Evolutionary conservation across 1,140 invertebrate genomes (phyloP).

Genomic region (Oryctes rhinoceros): DNA sequence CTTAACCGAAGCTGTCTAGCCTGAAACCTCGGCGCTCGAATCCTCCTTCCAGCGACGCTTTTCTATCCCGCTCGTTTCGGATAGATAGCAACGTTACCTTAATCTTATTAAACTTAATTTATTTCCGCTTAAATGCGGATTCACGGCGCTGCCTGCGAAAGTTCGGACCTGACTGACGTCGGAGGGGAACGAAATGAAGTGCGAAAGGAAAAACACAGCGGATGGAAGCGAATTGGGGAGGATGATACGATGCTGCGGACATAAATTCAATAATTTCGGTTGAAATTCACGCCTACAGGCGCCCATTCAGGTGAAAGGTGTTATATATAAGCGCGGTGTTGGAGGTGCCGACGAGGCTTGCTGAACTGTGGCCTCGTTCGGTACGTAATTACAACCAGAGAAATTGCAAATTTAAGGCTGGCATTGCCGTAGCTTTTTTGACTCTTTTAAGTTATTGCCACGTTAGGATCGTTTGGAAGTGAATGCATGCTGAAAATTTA

Average conservation of each 20-base stretch:
- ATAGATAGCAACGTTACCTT: not conserved
- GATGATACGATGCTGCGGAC: not conserved
- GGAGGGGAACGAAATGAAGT: not conserved
- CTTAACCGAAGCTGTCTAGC: not conserved
- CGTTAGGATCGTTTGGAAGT: no score
- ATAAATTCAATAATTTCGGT: not conserved
- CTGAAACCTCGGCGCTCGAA: not conserved
- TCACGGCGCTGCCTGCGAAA: not conserved
- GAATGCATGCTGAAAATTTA: no score
- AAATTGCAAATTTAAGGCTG: no score
- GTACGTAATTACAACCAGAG: no score
- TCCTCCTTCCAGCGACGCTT: not conserved
- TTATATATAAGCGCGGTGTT: not conserved
- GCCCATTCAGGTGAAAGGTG: not conserved
- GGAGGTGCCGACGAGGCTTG: not conserved
- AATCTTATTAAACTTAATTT: constrained; percentile 23
- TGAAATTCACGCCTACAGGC: not conserved
- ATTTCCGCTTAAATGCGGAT: not conserved
- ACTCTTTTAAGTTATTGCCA: no score
- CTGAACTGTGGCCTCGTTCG: not conserved
- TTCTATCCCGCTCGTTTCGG: not conserved
- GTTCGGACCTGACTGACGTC: not conserved
- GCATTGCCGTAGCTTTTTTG: no score
- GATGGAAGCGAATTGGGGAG: not conserved
- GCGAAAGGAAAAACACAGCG: not conserved